Percentiles rank a stretch among this genome's conserved stretches.
These are phyloP conservation scores for Nyctalus aviator DNA, from an alignment of 2,797 vertebrate species.

Conservation along the genomic window DNA sequence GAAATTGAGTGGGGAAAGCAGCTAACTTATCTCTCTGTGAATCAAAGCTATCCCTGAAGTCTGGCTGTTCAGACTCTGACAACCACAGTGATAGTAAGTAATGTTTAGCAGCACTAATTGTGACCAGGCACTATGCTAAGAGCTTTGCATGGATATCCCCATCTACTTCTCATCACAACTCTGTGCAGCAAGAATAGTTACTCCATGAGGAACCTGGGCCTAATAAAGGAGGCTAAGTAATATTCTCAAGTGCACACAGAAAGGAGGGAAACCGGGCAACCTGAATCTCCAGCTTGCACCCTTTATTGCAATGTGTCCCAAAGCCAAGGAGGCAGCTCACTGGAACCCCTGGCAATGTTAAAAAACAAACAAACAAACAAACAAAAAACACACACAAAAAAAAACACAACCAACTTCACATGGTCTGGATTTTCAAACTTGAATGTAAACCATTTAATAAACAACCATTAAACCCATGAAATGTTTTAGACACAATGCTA, in stretches of 20 bases:
- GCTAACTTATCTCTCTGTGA: neutral
- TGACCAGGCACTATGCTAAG: neutral
- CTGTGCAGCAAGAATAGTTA: neutral
- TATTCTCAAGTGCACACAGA: neutral
- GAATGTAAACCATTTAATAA: neutral
- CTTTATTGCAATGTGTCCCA: neutral
- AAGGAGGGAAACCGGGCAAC: neutral
- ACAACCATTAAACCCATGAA: neutral
- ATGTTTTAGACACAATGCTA: conserved; percentile 12
- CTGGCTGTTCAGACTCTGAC: neutral
- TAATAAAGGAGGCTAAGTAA: neutral
- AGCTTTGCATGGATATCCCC: neutral
- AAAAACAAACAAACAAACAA: neutral
- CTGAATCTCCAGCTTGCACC: neutral
- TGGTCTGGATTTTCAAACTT: neutral
- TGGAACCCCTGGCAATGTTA: neutral
- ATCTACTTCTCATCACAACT: neutral
- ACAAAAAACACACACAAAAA: too few relatives aligned
- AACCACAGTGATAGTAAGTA: neutral
- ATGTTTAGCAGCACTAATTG: neutral
- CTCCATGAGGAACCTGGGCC: neutral
- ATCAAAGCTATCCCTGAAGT: neutral
- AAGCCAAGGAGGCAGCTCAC: neutral
- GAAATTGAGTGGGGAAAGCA: neutral
- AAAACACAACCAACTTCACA: neutral